Base-by-base conservation (phyloP, 1,140 invertebrate species). In the Zaprionus camerounensis region DNA sequence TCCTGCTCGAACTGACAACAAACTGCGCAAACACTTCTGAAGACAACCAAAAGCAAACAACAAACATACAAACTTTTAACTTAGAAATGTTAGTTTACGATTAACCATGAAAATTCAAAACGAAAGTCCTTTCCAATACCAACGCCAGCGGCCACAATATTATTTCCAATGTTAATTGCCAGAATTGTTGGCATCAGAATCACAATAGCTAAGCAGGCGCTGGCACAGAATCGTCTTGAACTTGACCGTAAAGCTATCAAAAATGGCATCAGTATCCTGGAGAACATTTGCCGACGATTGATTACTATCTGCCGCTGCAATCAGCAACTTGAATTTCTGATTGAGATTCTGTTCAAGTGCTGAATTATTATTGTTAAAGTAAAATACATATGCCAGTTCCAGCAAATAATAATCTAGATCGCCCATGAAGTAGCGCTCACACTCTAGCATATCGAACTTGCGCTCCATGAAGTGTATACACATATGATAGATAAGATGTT, bases 191-290 rank as follows among this genome's bases (percentile, higher is more conserved):
- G 76, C 55, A 53, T 86, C 80, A 36, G 73, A 68, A 69, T 88
- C 83, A 78, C 88, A 92, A 72, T 91, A 82, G 82, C 85, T 91
- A 38, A 92, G 79, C 71, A 93, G 71, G 12, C 91, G 91, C 80
- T 93, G 92, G 76, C 92, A 92, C 59, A 93, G 68, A 61, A 90
- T 90, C 68, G 92, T 90, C 81, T 93, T 93, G 65, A 93, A 93
- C 70, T 91, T 91, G 34, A 92, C 90, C 49, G 81, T 86, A 68
- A 92, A 88, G 65, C 76, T 87, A 75, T 92, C 92, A 49, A 93
- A 92, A 62, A 93, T 92, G 72, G 78, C 77, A 71, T 93, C 92
- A 17, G 91, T 91, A 17, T 93, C 84, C 38, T 92, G 83, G 12
- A 92, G 62, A 11, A 24, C 62, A 34, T 20, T 51, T 17, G 73